Base-by-base conservation (phyloP, 2,888 invertebrate species). In the Graphium colonna region DNA sequence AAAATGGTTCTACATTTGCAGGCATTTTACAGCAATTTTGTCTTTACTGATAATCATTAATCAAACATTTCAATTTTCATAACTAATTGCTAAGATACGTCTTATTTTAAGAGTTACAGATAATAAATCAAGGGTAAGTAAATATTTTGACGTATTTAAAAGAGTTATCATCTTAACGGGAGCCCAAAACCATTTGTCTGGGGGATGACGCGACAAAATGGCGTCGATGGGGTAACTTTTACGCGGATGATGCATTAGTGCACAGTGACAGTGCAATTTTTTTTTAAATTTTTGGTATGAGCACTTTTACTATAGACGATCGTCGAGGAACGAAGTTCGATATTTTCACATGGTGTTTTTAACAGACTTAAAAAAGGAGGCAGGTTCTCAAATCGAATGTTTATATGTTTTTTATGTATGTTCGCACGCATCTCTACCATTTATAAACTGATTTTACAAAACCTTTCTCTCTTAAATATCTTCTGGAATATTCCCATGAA, bases 71-170 rank as follows among this genome's bases (percentile, higher is more conserved):
- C 21, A 3, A 5, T 21, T 21, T 21, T 21, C 21, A 15, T 5
- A 31, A 51, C 5, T 18, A 40, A 42, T 1, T 38, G 12, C n/a
- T 5, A 12, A 28, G 46, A 52, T 46, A 45, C 33, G 45, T 46
- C 45, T 40, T 46, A 41, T 15, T 33, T 42, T 26, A 36, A 47
- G 26, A 17, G 12, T n/a, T n/a, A 41, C 15, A 16, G 47, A 41
- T 12, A 42, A 47, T 48, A 53, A 52, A 53, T 49, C 49, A 49
- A 17, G 12, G 13, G 28, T 5, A 42, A 39, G 26, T 33, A 49
- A 61, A 59, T 65, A 60, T 68, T 68, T 65, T 68, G 68, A 68
- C 67, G 57, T 56, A 43, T 49, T 45, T 59, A 54, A 60, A 57
- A 53, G 53, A 53, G 53, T 53, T 53, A 48, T 53, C 53, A 53